A percentile compares a stretch with the other conserved stretches of the same genome.
phyloP scores from a whole-genome alignment of 1,140 invertebrate species.

The Drosophila tani region DNA sequence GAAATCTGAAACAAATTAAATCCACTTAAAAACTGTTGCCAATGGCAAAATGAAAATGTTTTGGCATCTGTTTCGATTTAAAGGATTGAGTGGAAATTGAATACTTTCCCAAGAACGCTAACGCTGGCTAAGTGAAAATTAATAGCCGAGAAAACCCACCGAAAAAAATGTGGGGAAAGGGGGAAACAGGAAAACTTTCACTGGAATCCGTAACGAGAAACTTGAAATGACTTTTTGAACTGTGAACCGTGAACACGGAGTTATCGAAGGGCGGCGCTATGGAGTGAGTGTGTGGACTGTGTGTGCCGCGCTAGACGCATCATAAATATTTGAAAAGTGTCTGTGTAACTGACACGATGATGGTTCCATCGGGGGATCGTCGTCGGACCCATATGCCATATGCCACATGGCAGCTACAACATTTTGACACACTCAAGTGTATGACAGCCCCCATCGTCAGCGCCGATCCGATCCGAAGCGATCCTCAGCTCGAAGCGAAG shows the following conservation, averaged over 20 bases:
- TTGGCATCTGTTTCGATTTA: constrained; percentile 78
- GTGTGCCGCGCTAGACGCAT: constrained; percentile 50
- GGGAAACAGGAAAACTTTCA: constrained; percentile 62
- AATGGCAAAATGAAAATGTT: constrained; percentile 65
- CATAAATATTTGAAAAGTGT: constrained; percentile 78
- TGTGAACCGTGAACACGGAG: constrained; percentile 64
- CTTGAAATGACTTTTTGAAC: constrained; percentile 81
- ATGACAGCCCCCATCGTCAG: constrained; percentile 62
- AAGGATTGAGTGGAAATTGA: constrained; percentile 74
- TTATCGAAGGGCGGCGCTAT: constrained; percentile 8
- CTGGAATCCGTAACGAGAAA: constrained; percentile 72
- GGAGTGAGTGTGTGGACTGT: constrained; percentile 27
- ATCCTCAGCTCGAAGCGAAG: constrained; percentile 36
- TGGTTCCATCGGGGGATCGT: constrained; percentile 22
- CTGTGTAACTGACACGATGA: constrained; percentile 71
- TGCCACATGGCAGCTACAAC: constrained; percentile 73
- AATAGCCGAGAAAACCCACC: constrained; percentile 50
- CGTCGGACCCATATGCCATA: constrained; percentile 34
- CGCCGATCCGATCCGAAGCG: constrained; percentile 29
- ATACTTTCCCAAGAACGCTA: constrained; percentile 62
- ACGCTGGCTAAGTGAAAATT: constrained; percentile 75
- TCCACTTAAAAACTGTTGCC: constrained; percentile 50
- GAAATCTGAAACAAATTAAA: constrained; percentile 50
- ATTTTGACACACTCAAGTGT: constrained; percentile 83
- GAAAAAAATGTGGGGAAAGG: background rate